These are phyloP conservation scores for Formica exsecta DNA, from an alignment of 1,140 invertebrate species.

Conservation along the genomic window DNA sequence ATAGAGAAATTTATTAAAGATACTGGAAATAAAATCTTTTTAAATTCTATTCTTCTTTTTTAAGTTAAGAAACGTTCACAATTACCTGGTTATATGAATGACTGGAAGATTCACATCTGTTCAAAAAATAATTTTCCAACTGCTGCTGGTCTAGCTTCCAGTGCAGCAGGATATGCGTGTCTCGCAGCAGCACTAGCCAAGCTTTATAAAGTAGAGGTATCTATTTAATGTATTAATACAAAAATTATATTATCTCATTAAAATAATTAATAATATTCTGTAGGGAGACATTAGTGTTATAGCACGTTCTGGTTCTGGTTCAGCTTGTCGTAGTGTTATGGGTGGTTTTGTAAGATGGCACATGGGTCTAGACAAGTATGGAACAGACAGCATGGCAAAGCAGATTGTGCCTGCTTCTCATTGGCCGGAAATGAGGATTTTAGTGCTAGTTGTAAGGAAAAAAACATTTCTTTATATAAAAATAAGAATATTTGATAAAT, in stretches of 20 bases:
- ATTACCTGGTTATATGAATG: slow-evolving; percentile 82
- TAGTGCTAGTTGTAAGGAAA: slow-evolving; percentile 94
- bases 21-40: slow-evolving; percentile 7
- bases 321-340: slow-evolving; percentile 97
- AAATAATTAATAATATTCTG: slow-evolving; percentile 4
- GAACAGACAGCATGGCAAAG: slow-evolving; percentile 94
- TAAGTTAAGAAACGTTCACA: slow-evolving; percentile 85
- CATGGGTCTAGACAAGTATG: slow-evolving; percentile 90
- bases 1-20: background rate
- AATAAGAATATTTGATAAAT: background rate
- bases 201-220: slow-evolving; percentile 90
- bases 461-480: background rate
- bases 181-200: slow-evolving; percentile 91
- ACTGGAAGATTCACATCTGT: slow-evolving; percentile 94
- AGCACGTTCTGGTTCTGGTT: slow-evolving; percentile 96
- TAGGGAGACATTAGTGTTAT: slow-evolving; percentile 93
- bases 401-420: slow-evolving; percentile 91
- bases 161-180: slow-evolving; percentile 98
- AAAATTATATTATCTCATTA: slow-evolving; percentile 33
- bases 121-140: slow-evolving; percentile 99
- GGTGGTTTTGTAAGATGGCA: slow-evolving; percentile 98
- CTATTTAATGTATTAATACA: slow-evolving; percentile 16
- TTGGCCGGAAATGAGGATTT: slow-evolving; percentile 96
- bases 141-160: slow-evolving; percentile 98
- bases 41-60: slow-evolving; percentile 61